phyloP scores from a whole-genome alignment of 2,888 invertebrate species.

The Ephialtes manifestator region DNA sequence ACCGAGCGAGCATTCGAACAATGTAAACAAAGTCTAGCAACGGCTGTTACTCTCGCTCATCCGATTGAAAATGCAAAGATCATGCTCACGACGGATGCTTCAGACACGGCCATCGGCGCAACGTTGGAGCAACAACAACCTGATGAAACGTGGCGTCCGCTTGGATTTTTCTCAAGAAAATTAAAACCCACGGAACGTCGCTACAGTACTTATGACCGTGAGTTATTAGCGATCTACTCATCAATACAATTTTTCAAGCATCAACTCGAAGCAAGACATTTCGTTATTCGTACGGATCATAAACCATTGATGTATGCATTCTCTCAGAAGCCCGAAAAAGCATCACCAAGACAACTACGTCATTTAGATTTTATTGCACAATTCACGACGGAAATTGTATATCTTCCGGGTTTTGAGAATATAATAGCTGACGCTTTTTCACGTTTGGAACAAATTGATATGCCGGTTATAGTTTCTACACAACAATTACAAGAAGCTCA shows the following conservation, averaged over 20 bases:
- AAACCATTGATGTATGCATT: slow-evolving; percentile 33
- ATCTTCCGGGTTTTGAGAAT: slow-evolving; percentile 19
- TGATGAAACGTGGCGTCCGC: slow-evolving; percentile 12
- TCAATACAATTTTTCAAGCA: slow-evolving; percentile 25
- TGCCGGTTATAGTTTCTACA: too few species aligned
- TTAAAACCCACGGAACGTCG: background rate
- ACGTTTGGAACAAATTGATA: slow-evolving; percentile 24
- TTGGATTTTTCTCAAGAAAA: slow-evolving; percentile 15
- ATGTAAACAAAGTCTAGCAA: slow-evolving; percentile 46
- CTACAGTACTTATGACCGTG: slow-evolving; percentile 14
- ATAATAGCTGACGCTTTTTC: slow-evolving; percentile 47
- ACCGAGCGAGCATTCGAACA: slow-evolving; percentile 59
- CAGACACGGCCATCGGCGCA: slow-evolving; percentile 73
- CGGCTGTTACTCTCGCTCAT: slow-evolving; percentile 58
- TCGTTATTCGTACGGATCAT: slow-evolving; percentile 37
- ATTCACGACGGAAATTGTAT: slow-evolving; percentile 37
- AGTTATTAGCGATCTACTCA: slow-evolving; percentile 14
- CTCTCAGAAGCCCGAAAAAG: background rate
- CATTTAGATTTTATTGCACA: slow-evolving; percentile 32
- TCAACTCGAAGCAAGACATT: slow-evolving; percentile 12
- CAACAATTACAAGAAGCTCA: too few species aligned
- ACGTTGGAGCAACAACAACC: slow-evolving; percentile 71
- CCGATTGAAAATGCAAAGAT: slow-evolving; percentile 49
- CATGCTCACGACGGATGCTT: slow-evolving; percentile 69
- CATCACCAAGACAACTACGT: slow-evolving; percentile 16